Base-by-base conservation (phyloP, 1,140 invertebrate genomes). In the Solenopsis invicta region DNA sequence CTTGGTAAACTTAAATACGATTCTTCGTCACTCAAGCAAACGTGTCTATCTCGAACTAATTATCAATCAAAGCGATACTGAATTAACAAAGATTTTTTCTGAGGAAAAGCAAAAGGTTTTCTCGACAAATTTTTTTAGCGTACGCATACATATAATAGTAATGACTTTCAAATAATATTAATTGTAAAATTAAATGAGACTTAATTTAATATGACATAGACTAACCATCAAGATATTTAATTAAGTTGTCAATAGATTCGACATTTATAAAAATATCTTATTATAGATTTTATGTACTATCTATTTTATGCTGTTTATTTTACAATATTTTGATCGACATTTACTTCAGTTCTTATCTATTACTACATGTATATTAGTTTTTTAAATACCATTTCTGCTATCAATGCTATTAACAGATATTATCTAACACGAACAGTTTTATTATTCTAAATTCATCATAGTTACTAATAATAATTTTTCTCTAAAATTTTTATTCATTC, bases 81-180 rank as follows among this genome's bases (percentile, higher is more conserved):
- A 45, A 24, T 71, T 21, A 71, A 13, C 18, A 29, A 24, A 71
- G 41, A 71, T 16, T 24, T 71, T 13, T 48, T 69, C 10, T 13
- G 9, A 21, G 1, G 0, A 64, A 64, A 13, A 34, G 5, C 24
- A 29, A 61, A 13, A 62, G 16, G 9, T 29, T 16, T 16, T 62
- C 21, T 34, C 2, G 34, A 37, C 1, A 21, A 41, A 21, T 52
- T 24, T 54, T 72, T 74, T 56, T 74, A 12, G 1, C 18, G 0
- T 18, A 29, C 29, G 29, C 2, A 29, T 2, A 29, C 29, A 18
- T 52, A 66, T 9, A 50, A 52, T 34, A 24, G 34, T 52, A 52
- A 21, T 52, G 52, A 71, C 29, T 52, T 66, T 66, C 9, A 66
- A 50, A 71, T 71, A 50, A 71, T 52, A 13, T 67, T 41, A 66